phyloP scores from a whole-genome alignment of 2,888 invertebrate genomes.

The Nymphalis polychloros region DNA sequence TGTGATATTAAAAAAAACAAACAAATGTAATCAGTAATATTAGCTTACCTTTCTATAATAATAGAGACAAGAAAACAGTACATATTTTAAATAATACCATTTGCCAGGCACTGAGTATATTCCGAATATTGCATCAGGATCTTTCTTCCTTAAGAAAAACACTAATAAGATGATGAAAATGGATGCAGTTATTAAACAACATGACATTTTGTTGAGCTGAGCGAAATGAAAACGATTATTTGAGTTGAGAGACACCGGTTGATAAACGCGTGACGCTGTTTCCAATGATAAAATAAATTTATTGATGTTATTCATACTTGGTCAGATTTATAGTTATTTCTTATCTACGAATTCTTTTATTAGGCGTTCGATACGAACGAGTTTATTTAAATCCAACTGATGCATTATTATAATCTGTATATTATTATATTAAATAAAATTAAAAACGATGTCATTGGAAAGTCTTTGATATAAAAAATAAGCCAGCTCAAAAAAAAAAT shows the following conservation, averaged over 20 bases:
- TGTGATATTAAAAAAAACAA: neutral
- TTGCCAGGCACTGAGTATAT: constrained; percentile 83
- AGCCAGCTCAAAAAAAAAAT: too few species aligned
- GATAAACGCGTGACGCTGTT: constrained; percentile 12
- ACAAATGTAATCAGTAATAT: constrained; percentile 7
- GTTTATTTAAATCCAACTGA: neutral
- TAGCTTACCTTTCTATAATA: constrained; percentile 78
- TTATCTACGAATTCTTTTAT: neutral
- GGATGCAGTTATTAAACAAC: constrained; percentile 17
- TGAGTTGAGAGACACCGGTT: neutral
- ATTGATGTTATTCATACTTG: constrained; percentile 9
- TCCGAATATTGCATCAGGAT: constrained; percentile 79
- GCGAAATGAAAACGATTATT: neutral
- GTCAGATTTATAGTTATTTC: neutral
- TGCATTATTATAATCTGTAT: neutral
- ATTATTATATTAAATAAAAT: too few species aligned
- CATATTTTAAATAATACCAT: constrained; percentile 85
- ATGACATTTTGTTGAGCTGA: constrained; percentile 30
- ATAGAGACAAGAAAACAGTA: constrained; percentile 76
- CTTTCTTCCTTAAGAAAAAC: constrained; percentile 54
- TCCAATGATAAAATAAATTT: constrained; percentile 13
- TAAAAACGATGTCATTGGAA: too few species aligned
- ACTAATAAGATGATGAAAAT: constrained; percentile 50
- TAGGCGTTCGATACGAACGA: neutral
- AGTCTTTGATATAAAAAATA: too few species aligned